Conservation (phyloP, 2,797 vertebrate genomes). For the Pipistrellus pipistrellus region DNA sequence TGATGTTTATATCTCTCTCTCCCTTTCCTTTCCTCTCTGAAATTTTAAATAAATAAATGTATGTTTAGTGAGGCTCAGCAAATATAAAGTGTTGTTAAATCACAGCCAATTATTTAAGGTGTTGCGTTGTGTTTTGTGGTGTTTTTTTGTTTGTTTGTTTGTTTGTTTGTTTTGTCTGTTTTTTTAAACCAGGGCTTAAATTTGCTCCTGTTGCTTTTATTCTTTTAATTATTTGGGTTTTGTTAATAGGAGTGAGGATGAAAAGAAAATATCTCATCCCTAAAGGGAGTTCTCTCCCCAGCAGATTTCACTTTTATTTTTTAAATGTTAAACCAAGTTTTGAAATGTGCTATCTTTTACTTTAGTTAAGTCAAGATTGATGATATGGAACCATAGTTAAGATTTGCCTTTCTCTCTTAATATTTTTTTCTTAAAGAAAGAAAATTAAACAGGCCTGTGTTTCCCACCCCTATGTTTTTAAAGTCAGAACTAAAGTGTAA, state of each 20-base stretch:
- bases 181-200: slow-evolving; percentile 24
- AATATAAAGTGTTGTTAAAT: slow-evolving; percentile 44
- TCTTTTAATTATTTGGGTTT: slow-evolving; percentile 35
- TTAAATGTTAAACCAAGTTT: background rate
- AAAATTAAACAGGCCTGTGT: background rate
- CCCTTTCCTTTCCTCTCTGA: no score
- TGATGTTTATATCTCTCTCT: no score
- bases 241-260: slow-evolving; percentile 33
- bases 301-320: background rate
- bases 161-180: background rate
- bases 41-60: slow-evolving; percentile 16
- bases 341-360: slow-evolving; percentile 45
- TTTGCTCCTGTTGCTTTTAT: background rate
- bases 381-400: slow-evolving; percentile 35
- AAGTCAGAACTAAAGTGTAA: background rate
- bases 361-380: slow-evolving; percentile 25
- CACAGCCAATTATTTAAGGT: background rate
- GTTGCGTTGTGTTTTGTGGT: background rate
- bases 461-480: slow-evolving; percentile 3
- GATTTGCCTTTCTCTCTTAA: background rate
- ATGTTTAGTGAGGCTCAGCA: slow-evolving; percentile 38
- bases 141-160: no score
- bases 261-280: background rate
- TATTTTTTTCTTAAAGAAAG: background rate
- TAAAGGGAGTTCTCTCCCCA: background rate